Conservation (phyloP, 2,888 invertebrate genomes). For the Buathra laborator region DNA sequence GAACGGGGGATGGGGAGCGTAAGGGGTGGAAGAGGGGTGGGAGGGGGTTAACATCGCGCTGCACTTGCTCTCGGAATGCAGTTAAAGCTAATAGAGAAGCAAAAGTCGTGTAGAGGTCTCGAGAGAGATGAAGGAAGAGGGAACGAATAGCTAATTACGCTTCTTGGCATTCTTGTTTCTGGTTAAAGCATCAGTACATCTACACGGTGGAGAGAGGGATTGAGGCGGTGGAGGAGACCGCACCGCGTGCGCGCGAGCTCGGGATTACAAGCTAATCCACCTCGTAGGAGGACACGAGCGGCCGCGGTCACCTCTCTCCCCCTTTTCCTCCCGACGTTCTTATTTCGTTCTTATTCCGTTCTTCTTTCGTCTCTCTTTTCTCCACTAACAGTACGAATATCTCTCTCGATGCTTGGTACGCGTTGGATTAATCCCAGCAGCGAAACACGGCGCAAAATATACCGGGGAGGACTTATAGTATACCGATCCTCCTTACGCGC, state of each 20-base stretch:
- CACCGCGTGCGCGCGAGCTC: constrained; percentile 68
- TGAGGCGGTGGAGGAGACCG: constrained; percentile 23
- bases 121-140: constrained; percentile 27
- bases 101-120: constrained; percentile 42
- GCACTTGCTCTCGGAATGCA: constrained; percentile 78
- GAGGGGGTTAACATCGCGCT: constrained; percentile 10
- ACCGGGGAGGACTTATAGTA: constrained; percentile 34
- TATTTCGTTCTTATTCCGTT: constrained; percentile 28
- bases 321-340: constrained; percentile 34
- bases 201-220: constrained; percentile 4
- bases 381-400: constrained; percentile 8
- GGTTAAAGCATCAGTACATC: constrained; percentile 76
- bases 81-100: constrained; percentile 79
- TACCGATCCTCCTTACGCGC: constrained; percentile 19
- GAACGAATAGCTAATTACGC: constrained; percentile 84
- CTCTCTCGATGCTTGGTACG: constrained; percentile 45
- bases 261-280: constrained; percentile 82
- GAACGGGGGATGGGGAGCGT: not conserved
- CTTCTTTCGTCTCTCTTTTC: constrained; percentile 40
- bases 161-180: constrained; percentile 84
- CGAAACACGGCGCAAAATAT: constrained; percentile 39
- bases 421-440: constrained; percentile 59
- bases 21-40: not conserved
- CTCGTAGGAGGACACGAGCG: constrained; percentile 84
- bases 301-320: constrained; percentile 80